These are phyloP conservation scores for Nixonia krombeini DNA, from an alignment of 1,140 invertebrate genomes.

Conservation along the genomic window DNA sequence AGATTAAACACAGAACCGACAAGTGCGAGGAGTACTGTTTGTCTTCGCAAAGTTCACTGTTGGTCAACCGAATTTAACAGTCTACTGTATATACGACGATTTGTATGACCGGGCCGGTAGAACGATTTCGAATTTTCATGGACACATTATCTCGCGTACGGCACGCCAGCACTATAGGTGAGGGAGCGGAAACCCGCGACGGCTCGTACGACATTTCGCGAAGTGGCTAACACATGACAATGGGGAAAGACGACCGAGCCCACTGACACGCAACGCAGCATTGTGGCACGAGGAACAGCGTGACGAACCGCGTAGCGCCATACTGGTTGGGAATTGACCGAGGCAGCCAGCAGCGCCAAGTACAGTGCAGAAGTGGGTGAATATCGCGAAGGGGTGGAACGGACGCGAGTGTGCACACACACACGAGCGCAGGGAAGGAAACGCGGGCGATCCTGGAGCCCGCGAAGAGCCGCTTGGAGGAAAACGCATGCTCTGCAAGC, in stretches of 20 bases:
- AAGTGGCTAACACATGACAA: background rate
- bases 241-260: background rate
- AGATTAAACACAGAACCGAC: too few species aligned
- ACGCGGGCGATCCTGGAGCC: conserved; percentile 26
- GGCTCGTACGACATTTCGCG: background rate
- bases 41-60: background rate
- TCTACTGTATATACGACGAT: background rate
- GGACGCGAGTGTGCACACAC: conserved; percentile 21
- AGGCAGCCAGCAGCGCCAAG: conserved; percentile 59
- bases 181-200: background rate
- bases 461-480: conserved; percentile 32
- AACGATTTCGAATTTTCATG: background rate
- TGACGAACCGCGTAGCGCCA: conserved; percentile 66
- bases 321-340: conserved; percentile 69
- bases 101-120: background rate
- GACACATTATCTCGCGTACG: background rate
- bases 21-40: too few species aligned
- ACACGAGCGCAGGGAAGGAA: conserved; percentile 20
- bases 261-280: background rate
- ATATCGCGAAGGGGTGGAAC: conserved; percentile 19
- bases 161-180: background rate
- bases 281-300: conserved; percentile 44
- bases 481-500: conserved; percentile 9
- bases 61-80: background rate
- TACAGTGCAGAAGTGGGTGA: conserved; percentile 42